Base-by-base conservation (phyloP, 2,113 vertebrate genomes). In the Chaetops frenatus region DNA sequence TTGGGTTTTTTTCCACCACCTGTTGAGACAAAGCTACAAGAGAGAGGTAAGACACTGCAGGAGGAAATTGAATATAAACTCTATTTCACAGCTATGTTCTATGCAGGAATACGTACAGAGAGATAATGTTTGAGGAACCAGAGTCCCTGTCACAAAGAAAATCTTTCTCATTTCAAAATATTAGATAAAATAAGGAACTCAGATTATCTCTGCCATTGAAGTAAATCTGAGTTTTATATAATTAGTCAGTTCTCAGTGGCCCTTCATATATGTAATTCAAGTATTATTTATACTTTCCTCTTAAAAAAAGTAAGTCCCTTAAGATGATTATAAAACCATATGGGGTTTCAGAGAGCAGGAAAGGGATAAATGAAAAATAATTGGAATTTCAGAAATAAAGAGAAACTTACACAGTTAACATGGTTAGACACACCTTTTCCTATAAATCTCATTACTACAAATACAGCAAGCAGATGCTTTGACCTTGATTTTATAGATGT, bases 261-360 rank as follows among this genome's bases (percentile, higher is more conserved):
- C 69, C 16, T 85, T 47, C 44, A 28, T 70, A 35, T 31, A 19
- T 38, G 9, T n/a, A 54, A 81, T 50, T 77, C 29, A 74, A 86
- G 2, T 25, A 71, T 48, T 62, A 80, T 29, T 83, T 64, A 48
- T 45, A 69, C 6, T 88, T 92, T 42, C 2, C 15, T 82, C 12
- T 79, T 33, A 76, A 45, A 24, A 56, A 58, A 76, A 74, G 2
- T 7, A 33, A 80, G 24, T 36, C 19, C 65, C 7, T 36, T 56
- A 65, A 65, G 17, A 18, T 45, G 44, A 45, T 45, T 45, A 45
- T 20, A 73, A 77, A 84, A 78, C 6, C 12, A 38, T 31, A 24
- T 64, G 28, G 7, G 4, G 10, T 2, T 61, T 9, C 5, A 28
- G 16, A 7, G 4, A 18, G 9, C 3, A 22, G 24, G 8, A 24